Evolutionary conservation across 1,140 invertebrate genomes (phyloP).

Genomic region (Oryzaephilus surinamensis): DNA sequence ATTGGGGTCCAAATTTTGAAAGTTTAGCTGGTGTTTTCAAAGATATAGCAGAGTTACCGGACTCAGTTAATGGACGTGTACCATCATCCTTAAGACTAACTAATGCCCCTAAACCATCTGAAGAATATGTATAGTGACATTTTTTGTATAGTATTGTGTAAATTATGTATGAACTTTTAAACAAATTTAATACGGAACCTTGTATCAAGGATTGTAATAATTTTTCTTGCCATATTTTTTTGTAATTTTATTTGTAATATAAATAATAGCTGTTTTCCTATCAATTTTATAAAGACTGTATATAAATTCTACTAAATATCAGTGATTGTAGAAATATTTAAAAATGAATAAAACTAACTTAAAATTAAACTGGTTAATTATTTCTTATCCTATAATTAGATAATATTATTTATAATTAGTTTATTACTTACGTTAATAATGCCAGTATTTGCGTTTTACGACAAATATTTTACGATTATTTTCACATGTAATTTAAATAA

Average conservation of each 20-base stretch:
- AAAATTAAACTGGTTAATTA: constrained; percentile 1
- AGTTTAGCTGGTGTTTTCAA: constrained; percentile 91
- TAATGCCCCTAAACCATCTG: constrained; percentile 61
- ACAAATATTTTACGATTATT: too few species aligned
- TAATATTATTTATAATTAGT: too few species aligned
- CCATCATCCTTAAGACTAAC: constrained; percentile 54
- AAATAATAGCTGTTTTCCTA: constrained; percentile 3
- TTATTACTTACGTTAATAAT: too few species aligned
- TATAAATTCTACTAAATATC: constrained; percentile 12
- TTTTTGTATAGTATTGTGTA: constrained; percentile 5
- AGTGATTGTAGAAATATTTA: constrained; percentile 11
- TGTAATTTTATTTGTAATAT: constrained; percentile 15
- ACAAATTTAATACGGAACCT: constrained; percentile 19
- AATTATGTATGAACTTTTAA: constrained; percentile 10
- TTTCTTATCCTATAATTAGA: neutral
- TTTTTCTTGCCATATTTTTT: constrained; percentile 29
- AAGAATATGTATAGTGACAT: constrained; percentile 60
- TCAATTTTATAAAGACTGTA: constrained; percentile 9
- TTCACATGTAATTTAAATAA: too few species aligned
- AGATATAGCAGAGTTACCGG: constrained; percentile 89
- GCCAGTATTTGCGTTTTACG: too few species aligned
- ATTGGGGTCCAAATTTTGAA: constrained; percentile 94
- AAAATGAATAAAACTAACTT: constrained; percentile 17
- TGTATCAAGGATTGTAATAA: constrained; percentile 30
- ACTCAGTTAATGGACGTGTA: constrained; percentile 56